Percentiles rank a stretch among this genome's conserved stretches.
Evolutionary conservation across 2,888 invertebrate genomes (phyloP).

Genomic region (Lasius fuliginosus): DNA sequence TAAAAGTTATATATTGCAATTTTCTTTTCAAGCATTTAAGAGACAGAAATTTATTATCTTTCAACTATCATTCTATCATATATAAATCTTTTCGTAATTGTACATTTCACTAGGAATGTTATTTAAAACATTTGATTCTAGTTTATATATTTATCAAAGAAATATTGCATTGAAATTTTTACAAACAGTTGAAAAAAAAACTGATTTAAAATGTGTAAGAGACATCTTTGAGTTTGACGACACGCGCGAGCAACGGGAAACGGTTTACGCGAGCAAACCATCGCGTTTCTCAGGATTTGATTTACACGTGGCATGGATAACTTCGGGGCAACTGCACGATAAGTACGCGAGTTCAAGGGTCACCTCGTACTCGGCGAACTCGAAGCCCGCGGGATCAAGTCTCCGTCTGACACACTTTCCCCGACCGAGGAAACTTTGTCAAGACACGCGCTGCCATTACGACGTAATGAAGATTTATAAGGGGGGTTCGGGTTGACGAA

Average conservation of each 20-base stretch:
- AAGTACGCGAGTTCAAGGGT: slow-evolving; percentile 31
- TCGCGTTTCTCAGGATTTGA: slow-evolving; percentile 27
- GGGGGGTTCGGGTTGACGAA: slow-evolving; percentile 35
- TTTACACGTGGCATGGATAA: slow-evolving; percentile 23
- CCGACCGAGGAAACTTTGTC: slow-evolving; percentile 67
- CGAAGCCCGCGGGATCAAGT: slow-evolving; percentile 67
- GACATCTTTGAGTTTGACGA: neutral
- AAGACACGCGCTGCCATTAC: slow-evolving; percentile 59
- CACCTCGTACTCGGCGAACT: slow-evolving; percentile 43
- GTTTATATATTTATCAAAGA: neutral
- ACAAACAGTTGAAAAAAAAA: neutral
- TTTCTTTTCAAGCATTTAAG: neutral
- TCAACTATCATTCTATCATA: no score
- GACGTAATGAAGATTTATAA: slow-evolving; percentile 69
- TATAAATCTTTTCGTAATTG: neutral
- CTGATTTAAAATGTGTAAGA: neutral
- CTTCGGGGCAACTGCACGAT: neutral
- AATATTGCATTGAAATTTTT: slow-evolving; percentile 8
- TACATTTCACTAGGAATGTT: neutral
- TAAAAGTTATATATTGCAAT: neutral
- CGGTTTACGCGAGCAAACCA: neutral
- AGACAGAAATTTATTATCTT: neutral
- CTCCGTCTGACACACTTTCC: slow-evolving; percentile 63
- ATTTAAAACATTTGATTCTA: neutral
- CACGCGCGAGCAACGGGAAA: neutral